Percentiles rank a stretch among this genome's conserved stretches.
Conservation (phyloP, 2,113 vertebrate species). For the Oreotrochilus melanogaster region DNA sequence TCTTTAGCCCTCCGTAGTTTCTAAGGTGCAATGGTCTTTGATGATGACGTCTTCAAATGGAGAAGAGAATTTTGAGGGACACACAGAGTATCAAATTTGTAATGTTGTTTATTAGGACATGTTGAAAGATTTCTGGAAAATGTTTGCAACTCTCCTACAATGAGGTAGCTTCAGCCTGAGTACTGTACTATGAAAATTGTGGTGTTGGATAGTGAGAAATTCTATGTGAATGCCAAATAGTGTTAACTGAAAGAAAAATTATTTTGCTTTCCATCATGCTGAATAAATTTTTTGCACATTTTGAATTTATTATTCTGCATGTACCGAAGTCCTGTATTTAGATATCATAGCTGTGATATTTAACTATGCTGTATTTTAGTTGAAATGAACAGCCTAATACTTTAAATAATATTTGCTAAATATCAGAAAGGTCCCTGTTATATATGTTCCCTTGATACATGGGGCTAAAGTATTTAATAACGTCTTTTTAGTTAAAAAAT, state of each 20-base stretch:
- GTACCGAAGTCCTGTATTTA: neutral
- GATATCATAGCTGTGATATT: neutral
- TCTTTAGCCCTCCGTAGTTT: neutral
- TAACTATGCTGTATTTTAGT: neutral
- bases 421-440: neutral
- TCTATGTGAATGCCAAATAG: neutral
- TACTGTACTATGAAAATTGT: neutral
- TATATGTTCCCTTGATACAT: neutral
- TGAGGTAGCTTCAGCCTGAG: neutral
- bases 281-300: neutral
- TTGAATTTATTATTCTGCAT: neutral
- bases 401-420: neutral
- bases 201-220: neutral
- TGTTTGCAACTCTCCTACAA: neutral
- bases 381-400: neutral
- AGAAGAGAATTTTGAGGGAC: neutral
- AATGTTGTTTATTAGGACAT: neutral
- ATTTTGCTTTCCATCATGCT: neutral
- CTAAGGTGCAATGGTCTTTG: neutral
- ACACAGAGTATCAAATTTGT: neutral
- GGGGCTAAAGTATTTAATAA: neutral
- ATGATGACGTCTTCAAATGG: neutral
- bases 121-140: neutral
- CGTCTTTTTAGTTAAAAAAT: neutral
- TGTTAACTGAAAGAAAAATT: neutral